These are phyloP conservation scores for Carposina sasakii DNA, from an alignment of 1,140 invertebrate genomes.

Conservation along the genomic window DNA sequence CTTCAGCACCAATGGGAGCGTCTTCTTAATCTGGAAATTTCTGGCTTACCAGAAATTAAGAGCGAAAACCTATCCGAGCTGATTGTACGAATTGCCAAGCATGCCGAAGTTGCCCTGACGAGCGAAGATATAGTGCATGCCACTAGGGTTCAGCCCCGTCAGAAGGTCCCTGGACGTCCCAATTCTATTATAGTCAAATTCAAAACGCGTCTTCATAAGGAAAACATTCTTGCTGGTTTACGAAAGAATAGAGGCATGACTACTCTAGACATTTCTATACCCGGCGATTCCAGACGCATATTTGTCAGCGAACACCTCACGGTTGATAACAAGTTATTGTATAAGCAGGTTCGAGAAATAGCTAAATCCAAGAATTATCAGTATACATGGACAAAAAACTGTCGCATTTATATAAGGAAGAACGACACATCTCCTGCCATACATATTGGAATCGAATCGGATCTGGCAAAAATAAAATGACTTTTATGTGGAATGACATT, in stretches of 20 bases:
- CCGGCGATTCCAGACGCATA: neutral
- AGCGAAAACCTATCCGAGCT: neutral
- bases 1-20: neutral
- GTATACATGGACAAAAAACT: neutral
- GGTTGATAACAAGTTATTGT: neutral
- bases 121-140: neutral
- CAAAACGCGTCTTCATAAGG: neutral
- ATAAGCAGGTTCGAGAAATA: neutral
- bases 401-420: neutral
- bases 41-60: neutral
- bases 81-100: neutral
- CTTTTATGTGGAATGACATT: neutral
- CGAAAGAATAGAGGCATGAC: neutral
- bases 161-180: neutral
- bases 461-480: neutral
- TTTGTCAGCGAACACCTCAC: constrained; percentile 1
- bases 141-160: neutral
- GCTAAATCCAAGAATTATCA: neutral
- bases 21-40: neutral
- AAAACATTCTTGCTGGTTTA: neutral
- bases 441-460: neutral
- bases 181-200: neutral
- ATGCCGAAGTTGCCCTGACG: neutral
- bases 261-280: neutral
- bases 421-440: neutral